These are phyloP conservation scores for Meandrina meandrites DNA, from an alignment of 92 coral and sea anemone genomes.

Conservation along the genomic window DNA sequence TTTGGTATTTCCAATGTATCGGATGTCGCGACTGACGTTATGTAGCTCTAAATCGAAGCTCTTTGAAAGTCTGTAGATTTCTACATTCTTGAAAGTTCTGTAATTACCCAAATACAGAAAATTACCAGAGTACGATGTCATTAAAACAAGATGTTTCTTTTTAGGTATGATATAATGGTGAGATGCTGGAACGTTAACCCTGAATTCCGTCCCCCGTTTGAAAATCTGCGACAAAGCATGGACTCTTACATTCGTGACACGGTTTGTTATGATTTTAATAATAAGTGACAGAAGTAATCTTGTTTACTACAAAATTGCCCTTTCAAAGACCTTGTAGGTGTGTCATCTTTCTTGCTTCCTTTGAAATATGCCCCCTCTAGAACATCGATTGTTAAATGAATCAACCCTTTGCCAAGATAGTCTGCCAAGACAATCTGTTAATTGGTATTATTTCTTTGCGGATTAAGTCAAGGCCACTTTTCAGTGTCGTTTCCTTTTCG, in stretches of 20 bases:
- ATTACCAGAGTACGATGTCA: too few species aligned
- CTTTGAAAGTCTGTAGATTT: too few species aligned
- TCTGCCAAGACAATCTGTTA: not conserved
- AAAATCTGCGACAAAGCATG: not conserved
- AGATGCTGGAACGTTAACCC: not conserved
- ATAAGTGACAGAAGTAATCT: too few species aligned
- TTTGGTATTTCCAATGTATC: too few species aligned
- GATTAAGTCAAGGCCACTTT: not conserved
- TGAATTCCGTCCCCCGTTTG: not conserved
- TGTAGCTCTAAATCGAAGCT: too few species aligned
- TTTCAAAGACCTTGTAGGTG: not conserved
- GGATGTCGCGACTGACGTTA: too few species aligned
- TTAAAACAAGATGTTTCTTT: not conserved
- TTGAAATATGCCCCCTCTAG: not conserved
- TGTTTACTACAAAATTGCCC: not conserved
- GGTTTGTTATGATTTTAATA: not conserved
- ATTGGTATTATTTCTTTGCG: too few species aligned
- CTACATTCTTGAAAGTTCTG: too few species aligned
- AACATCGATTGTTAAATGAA: too few species aligned
- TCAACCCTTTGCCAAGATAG: too few species aligned
- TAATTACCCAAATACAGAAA: too few species aligned
- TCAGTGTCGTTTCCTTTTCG: not conserved
- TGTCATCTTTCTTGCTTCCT: not conserved
- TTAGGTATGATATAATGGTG: not conserved
- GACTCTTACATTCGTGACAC: not conserved